These are phyloP conservation scores for Hesperophylax magnus DNA, from an alignment of 1,140 invertebrate species.

Conservation along the genomic window DNA sequence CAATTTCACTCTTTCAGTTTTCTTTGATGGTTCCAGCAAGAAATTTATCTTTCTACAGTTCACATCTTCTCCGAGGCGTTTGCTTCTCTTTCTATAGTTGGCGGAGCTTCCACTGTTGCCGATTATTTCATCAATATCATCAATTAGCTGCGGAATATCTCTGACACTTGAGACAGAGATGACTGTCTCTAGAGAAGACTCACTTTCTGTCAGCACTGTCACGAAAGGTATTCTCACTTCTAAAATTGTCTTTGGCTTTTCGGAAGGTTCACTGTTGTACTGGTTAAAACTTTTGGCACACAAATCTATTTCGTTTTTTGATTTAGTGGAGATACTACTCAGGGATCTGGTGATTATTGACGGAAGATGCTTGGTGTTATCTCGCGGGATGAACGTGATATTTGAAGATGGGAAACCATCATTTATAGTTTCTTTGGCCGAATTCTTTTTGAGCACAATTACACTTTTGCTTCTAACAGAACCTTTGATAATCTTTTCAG, in stretches of 20 bases:
- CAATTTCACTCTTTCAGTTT: neutral
- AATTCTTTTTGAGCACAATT: neutral
- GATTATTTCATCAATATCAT: neutral
- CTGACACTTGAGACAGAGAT: neutral
- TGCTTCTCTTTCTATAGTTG: neutral
- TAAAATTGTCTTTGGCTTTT: constrained; percentile 34
- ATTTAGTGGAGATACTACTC: constrained; percentile 24
- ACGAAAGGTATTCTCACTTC: constrained; percentile 48
- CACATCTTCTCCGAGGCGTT: neutral
- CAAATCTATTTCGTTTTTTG: constrained; percentile 25
- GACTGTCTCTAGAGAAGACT: constrained; percentile 24
- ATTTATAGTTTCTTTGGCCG: neutral
- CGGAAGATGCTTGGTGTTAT: constrained; percentile 30
- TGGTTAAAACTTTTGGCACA: constrained; percentile 38
- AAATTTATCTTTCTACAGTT: neutral
- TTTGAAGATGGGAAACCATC: neutral
- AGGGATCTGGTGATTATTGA: constrained; percentile 49
- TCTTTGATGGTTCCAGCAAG: neutral
- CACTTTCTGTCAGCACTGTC: constrained; percentile 19
- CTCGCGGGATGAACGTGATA: constrained; percentile 17
- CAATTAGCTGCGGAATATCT: neutral
- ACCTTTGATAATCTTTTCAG: constrained; percentile 24
- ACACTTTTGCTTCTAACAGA: constrained; percentile 28
- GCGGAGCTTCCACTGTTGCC: neutral
- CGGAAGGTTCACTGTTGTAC: constrained; percentile 5